Evolutionary conservation across 2,888 invertebrate genomes (phyloP).

Genomic region (Microctonus aethiopoides): DNA sequence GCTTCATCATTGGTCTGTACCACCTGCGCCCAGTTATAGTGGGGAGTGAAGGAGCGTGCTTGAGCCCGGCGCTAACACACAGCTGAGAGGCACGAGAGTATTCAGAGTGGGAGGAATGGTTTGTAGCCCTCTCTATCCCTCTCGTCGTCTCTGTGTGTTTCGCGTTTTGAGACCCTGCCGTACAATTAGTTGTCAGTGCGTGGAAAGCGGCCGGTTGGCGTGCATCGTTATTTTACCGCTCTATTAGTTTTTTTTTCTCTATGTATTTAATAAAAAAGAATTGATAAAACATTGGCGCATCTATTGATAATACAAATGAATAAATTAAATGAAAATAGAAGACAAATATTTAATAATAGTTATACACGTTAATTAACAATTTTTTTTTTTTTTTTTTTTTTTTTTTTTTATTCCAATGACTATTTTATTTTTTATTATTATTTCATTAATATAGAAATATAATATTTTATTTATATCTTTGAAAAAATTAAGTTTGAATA

Average conservation of each 20-base stretch:
- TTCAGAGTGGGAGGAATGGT: too few relatives aligned
- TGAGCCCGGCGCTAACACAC: slow-evolving; percentile 23
- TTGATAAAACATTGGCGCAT: not conserved
- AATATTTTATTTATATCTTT: too few relatives aligned
- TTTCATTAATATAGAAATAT: too few relatives aligned
- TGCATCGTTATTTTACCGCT: slow-evolving; percentile 46
- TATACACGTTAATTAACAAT: too few relatives aligned
- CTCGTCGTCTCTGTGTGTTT: not conserved
- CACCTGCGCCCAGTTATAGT: not conserved
- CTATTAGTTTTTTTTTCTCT: slow-evolving; percentile 22
- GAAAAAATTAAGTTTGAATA: not conserved
- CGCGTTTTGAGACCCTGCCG: slow-evolving; percentile 32
- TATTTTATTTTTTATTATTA: too few relatives aligned
- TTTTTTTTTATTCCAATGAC: not conserved
- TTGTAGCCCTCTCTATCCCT: too few relatives aligned
- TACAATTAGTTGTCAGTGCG: slow-evolving; percentile 53
- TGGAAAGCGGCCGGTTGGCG: slow-evolving; percentile 63
- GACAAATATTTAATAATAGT: too few relatives aligned
- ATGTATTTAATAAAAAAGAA: not conserved
- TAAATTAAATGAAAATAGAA: not conserved
- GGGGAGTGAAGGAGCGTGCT: not conserved
- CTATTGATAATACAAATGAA: not conserved
- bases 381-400: not conserved
- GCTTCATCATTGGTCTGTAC: not conserved
- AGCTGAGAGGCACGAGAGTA: not conserved